Base-by-base conservation (phyloP, 2,113 vertebrate species). In the Lipotes vexillifer region DNA sequence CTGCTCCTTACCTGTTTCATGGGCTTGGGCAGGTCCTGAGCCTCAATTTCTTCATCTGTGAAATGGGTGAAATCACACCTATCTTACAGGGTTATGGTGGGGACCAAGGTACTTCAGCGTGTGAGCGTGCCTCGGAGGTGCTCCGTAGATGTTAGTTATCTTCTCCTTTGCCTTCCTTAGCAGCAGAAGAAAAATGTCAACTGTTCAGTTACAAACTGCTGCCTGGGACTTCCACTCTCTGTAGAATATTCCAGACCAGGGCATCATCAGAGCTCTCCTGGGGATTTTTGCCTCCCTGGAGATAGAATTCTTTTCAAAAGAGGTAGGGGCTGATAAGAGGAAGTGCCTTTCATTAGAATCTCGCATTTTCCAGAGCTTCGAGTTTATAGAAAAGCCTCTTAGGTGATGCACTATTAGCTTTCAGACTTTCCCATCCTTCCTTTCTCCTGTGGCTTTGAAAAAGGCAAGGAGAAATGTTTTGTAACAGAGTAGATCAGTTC, bases 271-370 rank as follows among this genome's bases (percentile, higher is more conserved):
- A 78, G 78, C n/a, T 77, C 33, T 44, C 29, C 55, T 78, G 65
- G 3, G 14, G 14, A 25, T 29, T 13, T 87, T 74, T 74, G 41
- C 68, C 83, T 72, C 36, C 88, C 63, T 18, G 52, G 83, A 94
- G 81, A 75, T 68, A 57, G 1, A 82, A 84, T 90, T 90, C 21
- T 92, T 94, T 85, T 63, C 61, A 33, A 71, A 96, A 91, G 66
- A 44, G 17, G 29, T 69, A 27, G 88, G 61, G 71, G 44, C 59
- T 52, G 17, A 9, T 59, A 52, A 57, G 36, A 49, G 66, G 78
- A 95, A 83, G 85, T 41, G 68, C 74, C 84, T 97, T 94, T 96
- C 90, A 71, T 84, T 75, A 23, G 57, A 90, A 71, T 41, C 68
- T 95, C 74, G 46, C 25, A 17, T 81, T 83, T 75, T 63, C 23